Evolutionary conservation across 2,113 vertebrate species (phyloP), one percentile per base, ranked within the genome.

Genomic region (Microcebus jonahi): DNA sequence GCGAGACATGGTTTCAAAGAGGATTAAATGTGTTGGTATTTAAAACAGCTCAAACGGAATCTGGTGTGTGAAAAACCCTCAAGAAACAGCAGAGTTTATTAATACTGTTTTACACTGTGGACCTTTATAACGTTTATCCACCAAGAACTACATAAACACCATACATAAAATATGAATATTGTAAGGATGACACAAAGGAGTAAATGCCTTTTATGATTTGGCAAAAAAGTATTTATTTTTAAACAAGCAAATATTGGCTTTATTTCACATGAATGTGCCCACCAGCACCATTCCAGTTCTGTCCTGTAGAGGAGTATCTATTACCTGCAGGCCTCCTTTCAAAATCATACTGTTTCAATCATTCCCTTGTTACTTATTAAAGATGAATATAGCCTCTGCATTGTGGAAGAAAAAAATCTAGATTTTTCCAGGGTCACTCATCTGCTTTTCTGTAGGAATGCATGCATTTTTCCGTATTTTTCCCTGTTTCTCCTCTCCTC

Each of bases 321-420:
- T 92, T 71, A 87, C 65, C 39, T 76, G 59, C 45, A 84, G 73
- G 73, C 18, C 34, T 55, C n/a, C 68, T 95, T 84, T 55, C 67
- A 57, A 80, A 82, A 68, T 17, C 48, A 2, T 17, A 31, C 65
- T 36, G 0, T 45, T 71, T 0, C 1, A 9, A 45, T 81, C 57
- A 34, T 50, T 91, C 1, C 65, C 1, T 85, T 50, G 2, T 39
- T 31, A 1, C 83, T 88, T 87, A 96, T 97, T 87, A 84, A 95
- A 97, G 63, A 67, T 31, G 29, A 96, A 14, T 90, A 61, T 5
- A 59, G 90, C 53, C 90, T 48, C 79, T 36, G 42, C 77, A 70
- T 23, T 79, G 34, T 57, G 5, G 55, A 50, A 61, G 23, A 86
- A 93, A 87, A 88, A 88, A 77, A 73, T 27, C 31, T 23, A 8